A percentile compares a stretch with the other conserved stretches of the same genome.
phyloP scores from a whole-genome alignment of 2,888 invertebrate species.

The Thalpophila matura region DNA sequence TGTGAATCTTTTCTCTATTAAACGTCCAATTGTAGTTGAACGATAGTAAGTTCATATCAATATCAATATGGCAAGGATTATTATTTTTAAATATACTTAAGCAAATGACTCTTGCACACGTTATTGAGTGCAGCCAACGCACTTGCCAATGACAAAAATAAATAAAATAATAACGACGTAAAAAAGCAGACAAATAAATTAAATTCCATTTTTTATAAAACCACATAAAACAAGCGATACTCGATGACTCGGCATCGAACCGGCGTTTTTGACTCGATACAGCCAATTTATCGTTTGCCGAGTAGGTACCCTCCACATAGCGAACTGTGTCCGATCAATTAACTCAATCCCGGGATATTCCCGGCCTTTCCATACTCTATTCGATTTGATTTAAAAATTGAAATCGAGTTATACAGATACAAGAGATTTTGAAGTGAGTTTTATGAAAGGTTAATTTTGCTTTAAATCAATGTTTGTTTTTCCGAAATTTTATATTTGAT shows the following conservation, averaged over 20 bases:
- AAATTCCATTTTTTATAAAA: constrained; percentile 51
- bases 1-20: no score
- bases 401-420: constrained; percentile 47
- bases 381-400: constrained; percentile 61
- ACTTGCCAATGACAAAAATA: constrained; percentile 25
- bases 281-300: constrained; percentile 62
- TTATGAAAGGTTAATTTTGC: constrained; percentile 42
- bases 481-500: constrained; percentile 1
- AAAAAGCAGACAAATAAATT: constrained; percentile 49
- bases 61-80: no score
- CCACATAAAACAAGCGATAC: constrained; percentile 42
- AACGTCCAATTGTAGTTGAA: no score
- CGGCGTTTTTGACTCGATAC: constrained; percentile 58
- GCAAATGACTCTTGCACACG: not conserved
- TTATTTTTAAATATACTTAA: not conserved
- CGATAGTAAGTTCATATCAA: not conserved
- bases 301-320: constrained; percentile 61
- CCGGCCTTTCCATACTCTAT: constrained; percentile 50
- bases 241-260: constrained; percentile 44
- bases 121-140: constrained; percentile 13
- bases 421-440: constrained; percentile 26
- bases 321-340: constrained; percentile 65
- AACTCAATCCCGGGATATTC: constrained; percentile 63
- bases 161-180: no score
- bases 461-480: constrained; percentile 15